Base-by-base conservation (phyloP, 2,113 vertebrate genomes). In the Chloebia gouldiae region DNA sequence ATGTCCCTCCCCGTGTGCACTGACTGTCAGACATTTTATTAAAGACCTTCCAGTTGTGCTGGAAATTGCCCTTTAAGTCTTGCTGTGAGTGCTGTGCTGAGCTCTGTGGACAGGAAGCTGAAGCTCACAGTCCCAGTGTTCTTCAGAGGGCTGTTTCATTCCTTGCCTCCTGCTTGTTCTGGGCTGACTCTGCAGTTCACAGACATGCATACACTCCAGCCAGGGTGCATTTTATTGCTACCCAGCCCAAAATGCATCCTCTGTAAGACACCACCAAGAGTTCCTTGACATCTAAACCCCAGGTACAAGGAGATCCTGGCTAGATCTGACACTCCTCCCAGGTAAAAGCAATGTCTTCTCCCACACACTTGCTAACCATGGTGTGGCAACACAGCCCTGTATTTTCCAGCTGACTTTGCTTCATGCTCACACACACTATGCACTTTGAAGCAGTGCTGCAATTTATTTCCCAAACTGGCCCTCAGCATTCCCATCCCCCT, bases 351-450 rank as follows among this genome's bases (percentile, higher is more conserved):
- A 13, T 25, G 19, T 37, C 50, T 88, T 87, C 49, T 54, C 68
- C 51, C 39, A 25, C 2, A 0, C 0, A 0, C 45, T 77, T 47
- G 39, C n/a, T 57, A 71, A 65, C 63, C 57, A 18, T 0, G 0
- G 63, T 18, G 19, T 33, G 31, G 13, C 23, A 73, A 28, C 69
- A 70, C 57, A 19, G 24, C 35, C 44, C 27, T 37, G 22, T 60
- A 13, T 47, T 79, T 83, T 71, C n/a, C 63, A 60, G 56, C 31
- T 66, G 65, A 39, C 27, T 73, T 63, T 24, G 44, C 39, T 70
- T 37, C 57, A 16, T 2, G 15, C 16, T 79, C 49, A 13, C 56
- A 69, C 27, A 57, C 30, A 56, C 1, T 0, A 30, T 5, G 21
- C 18, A 40, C 75, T 81, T 81, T 13, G 51, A 76, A 61, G 30